Conservation (phyloP, 2,888 invertebrate genomes). For the Sesamia inferens region DNA sequence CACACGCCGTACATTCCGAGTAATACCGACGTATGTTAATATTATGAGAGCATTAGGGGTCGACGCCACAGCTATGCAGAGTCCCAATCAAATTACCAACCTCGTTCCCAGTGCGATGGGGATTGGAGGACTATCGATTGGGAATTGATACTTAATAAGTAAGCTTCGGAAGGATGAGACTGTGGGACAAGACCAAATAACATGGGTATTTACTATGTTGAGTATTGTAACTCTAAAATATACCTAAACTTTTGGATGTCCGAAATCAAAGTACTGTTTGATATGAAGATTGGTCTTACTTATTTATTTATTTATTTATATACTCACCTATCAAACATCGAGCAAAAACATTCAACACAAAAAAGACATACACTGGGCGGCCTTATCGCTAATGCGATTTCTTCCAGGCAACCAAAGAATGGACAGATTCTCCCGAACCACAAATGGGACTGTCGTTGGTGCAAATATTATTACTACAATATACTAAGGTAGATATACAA, state of each 20-base stretch:
- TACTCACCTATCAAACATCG: too few species aligned
- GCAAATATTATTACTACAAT: too few species aligned
- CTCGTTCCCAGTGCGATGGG: conserved; percentile 16
- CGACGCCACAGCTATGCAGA: conserved; percentile 46
- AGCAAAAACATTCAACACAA: too few species aligned
- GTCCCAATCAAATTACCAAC: conserved; percentile 49
- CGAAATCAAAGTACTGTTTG: background rate
- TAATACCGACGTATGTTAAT: conserved; percentile 48
- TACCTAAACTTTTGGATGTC: background rate
- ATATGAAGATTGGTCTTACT: too few species aligned
- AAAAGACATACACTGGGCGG: too few species aligned
- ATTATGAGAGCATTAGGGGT: conserved; percentile 50
- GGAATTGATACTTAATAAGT: conserved; percentile 29
- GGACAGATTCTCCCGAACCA: too few species aligned
- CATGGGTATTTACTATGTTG: background rate
- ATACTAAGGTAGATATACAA: too few species aligned
- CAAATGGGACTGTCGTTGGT: too few species aligned
- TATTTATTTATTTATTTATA: too few species aligned
- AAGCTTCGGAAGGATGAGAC: background rate
- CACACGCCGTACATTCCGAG: conserved; percentile 18
- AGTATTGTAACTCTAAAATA: background rate
- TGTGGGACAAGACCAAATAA: background rate
- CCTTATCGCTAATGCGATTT: too few species aligned
- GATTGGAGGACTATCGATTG: conserved; percentile 42
- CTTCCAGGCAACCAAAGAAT: too few species aligned